Base-by-base conservation (phyloP, 2,797 vertebrate genomes). In the Chaetophractus vellerosus region DNA sequence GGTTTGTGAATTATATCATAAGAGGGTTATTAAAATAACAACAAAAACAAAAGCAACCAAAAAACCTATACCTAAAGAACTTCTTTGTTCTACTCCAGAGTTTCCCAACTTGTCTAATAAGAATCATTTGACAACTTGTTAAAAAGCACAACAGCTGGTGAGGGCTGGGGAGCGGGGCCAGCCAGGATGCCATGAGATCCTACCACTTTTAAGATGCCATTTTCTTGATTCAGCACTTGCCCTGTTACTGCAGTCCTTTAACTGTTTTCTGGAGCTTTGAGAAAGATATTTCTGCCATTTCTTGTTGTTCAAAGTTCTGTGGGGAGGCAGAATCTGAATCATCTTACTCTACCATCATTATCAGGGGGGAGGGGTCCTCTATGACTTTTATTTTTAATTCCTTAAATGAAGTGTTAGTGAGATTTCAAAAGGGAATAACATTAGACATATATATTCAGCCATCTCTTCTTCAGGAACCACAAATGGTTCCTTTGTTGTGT, bases 101-200 rank as follows among this genome's bases (percentile, higher is more conserved):
- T 82, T 86, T 76, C 38, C 55, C 41, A 90, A 55, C 24, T 78
- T 89, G 74, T 75, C n/a, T 57, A 75, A 14, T 28, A 76, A 66
- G 63, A 90, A 90, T 90, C 26, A 55, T 6, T 75, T 83, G 69
- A 72, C 21, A 83, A 41, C 11, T 74, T 90, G 81, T 83, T 96
- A 68, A 91, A 92, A 88, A 64, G 45, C 45, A 45, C 45, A 45
- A 45, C 9, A 55, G 52, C 18, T 18, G 18, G 4, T 55, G 52
- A 55, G 50, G 52, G 52, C 52, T 55, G 6, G 18, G 18, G 52
- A 45, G 52, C 19, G 16, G 16, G 52, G 5, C 16, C 52, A 55
- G 52, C 52, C 18, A 55, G 5, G 52, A 6, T 19, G 18, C 16
- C 52, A 55, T 55, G 52, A 55, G 52, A 21, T 55, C 52, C 52